Evolutionary conservation across 2,888 invertebrate genomes (phyloP).

Genomic region (Chaetogeoica ovagalla): DNA sequence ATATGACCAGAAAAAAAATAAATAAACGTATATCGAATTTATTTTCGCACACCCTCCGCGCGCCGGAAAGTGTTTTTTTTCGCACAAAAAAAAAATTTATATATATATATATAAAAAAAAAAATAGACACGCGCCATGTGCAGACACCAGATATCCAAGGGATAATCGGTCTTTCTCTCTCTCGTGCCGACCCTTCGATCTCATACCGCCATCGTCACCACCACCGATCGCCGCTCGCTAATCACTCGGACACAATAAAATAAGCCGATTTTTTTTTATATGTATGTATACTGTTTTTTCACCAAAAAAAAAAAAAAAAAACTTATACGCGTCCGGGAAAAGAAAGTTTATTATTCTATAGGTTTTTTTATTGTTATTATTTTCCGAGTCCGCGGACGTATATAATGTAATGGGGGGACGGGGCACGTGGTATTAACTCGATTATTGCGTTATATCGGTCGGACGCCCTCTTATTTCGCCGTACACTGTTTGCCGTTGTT

Average conservation of each 20-base stretch:
- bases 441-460: conserved; percentile 47
- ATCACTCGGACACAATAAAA: conserved; percentile 53
- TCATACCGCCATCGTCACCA: not conserved
- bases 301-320: conserved; percentile 9
- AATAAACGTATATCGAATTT: conserved; percentile 46
- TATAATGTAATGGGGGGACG: not conserved
- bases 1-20: not conserved
- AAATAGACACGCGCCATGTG: conserved; percentile 52
- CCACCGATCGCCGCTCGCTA: conserved; percentile 9
- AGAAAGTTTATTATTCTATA: conserved; percentile 49
- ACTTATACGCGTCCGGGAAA: not conserved
- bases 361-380: conserved; percentile 26
- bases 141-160: conserved; percentile 52
- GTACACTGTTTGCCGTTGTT: not conserved
- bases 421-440: conserved; percentile 32
- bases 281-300: conserved; percentile 10
- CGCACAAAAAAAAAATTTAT: conserved; percentile 3
- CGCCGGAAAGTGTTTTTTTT: conserved; percentile 48
- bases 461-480: conserved; percentile 2
- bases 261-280: conserved; percentile 44
- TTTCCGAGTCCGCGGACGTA: not conserved
- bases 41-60: conserved; percentile 34
- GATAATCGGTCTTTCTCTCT: conserved; percentile 49
- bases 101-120: not conserved
- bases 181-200: not conserved